Conservation (phyloP, 1,140 invertebrate genomes). For the Calliopsis andreniformis region DNA sequence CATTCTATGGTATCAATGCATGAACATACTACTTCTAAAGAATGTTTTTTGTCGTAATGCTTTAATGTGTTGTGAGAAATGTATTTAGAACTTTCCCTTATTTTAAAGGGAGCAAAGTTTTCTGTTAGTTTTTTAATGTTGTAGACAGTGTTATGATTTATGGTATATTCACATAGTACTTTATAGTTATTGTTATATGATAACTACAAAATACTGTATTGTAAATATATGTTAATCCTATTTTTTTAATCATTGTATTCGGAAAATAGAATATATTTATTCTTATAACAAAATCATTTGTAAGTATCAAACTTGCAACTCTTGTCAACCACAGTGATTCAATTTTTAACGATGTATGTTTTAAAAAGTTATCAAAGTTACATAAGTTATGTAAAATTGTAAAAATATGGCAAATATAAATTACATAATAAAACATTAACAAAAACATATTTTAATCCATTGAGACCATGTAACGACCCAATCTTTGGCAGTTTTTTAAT, state of each 20-base stretch:
- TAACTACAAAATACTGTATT: constrained; percentile 6
- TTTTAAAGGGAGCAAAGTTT: not conserved
- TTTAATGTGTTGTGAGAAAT: not conserved
- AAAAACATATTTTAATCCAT: constrained; percentile 5
- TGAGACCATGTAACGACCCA: not conserved
- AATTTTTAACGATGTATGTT: not conserved
- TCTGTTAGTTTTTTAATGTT: not conserved
- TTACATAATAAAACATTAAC: not conserved
- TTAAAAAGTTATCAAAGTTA: not conserved
- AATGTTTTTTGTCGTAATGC: not conserved
- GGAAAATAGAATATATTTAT: constrained; percentile 38
- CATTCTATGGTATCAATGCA: not conserved
- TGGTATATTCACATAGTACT: constrained; percentile 7
- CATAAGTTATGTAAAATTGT: not conserved
- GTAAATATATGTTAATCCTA: constrained; percentile 47
- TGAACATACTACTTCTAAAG: not conserved
- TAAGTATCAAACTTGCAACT: constrained; percentile 12
- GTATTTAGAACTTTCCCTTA: not conserved
- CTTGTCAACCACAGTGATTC: not conserved
- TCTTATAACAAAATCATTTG: constrained; percentile 21
- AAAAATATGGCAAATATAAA: constrained; percentile 3
- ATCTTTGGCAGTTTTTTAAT: too few species aligned
- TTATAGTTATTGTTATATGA: constrained; percentile 12
- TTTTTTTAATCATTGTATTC: constrained; percentile 42
- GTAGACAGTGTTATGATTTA: constrained; percentile 22